Base-by-base conservation (phyloP, 2,113 vertebrate species). In the Cyrtonyx montezumae region DNA sequence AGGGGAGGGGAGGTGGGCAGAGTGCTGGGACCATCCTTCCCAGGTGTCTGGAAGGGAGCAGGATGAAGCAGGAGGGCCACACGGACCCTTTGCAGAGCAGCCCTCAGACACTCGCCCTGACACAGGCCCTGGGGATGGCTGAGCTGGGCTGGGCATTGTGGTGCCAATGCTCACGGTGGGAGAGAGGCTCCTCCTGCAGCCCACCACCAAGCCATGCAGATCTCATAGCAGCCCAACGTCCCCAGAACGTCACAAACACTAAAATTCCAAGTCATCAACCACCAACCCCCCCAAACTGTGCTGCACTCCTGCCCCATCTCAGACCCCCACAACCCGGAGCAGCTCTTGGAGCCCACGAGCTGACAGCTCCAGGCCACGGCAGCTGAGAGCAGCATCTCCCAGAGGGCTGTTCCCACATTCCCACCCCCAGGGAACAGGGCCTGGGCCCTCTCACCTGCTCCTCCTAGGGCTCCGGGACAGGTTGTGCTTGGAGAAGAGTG, bases 231-330 rank as follows among this genome's bases (percentile, higher is more conserved):
- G 49, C 66, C 55, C 78, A 61, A 13, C 55, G 28, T 69, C 36
- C n/a, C 45, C 74, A 74, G 25, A 22, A 69, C 5, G 8, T 66
- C 59, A 37, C 9, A 56, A 80, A 21, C 69, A 89, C 30, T 61
- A 40, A 59, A 23, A 76, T 14, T 18, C 7, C 28, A 74, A 88
- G 23, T 46, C 4, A 49, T 34, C 87, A 61, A 48, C 62, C 58
- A 21, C 32, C 56, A n/a, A n/a, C 56, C 43, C 26, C 42, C 34
- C 8, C 13, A 30, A 8, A 0, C 0, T 0, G 0, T 13, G 16
- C 51, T 37, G 19, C 0, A 2, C 46, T 75, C 70, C 22, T 0
- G 0, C 66, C 75, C 53, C 13, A 78, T 69, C 23, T 42, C 0
- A 5, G 42, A 56, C 61, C 55, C 62, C 36, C 30, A 12, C 18